These are phyloP conservation scores for Microplitis deprimator DNA, from an alignment of 2,888 invertebrate species.

Conservation along the genomic window DNA sequence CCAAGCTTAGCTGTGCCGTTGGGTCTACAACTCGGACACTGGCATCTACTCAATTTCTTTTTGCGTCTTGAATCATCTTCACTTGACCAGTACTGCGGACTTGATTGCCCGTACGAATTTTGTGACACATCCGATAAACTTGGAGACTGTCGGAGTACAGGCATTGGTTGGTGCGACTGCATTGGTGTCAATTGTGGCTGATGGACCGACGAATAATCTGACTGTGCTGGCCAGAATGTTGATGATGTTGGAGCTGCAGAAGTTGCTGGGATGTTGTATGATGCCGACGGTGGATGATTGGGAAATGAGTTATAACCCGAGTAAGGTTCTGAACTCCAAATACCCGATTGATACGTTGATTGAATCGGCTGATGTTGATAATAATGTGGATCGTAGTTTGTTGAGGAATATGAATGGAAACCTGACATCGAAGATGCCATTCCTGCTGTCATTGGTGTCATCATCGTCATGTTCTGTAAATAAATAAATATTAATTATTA, in stretches of 20 bases:
- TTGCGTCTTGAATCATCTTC: constrained; percentile 54
- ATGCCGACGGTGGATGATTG: constrained; percentile 57
- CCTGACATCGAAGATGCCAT: constrained; percentile 56
- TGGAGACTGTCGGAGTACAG: constrained; percentile 60
- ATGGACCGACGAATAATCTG: constrained; percentile 40
- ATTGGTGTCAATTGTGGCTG: constrained; percentile 52
- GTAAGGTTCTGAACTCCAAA: constrained; percentile 46
- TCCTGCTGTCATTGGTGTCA: constrained; percentile 58
- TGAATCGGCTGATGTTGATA: constrained; percentile 53
- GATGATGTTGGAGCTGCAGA: constrained; percentile 41
- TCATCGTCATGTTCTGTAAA: constrained; percentile 23
- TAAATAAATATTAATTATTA: not conserved
- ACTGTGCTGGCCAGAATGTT: constrained; percentile 51
- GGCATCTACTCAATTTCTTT: constrained; percentile 82
- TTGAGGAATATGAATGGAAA: constrained; percentile 59
- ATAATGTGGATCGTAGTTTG: constrained; percentile 60
- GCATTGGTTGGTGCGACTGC: constrained; percentile 47
- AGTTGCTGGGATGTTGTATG: constrained; percentile 54
- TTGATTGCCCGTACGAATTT: constrained; percentile 56
- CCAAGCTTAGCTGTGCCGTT: constrained; percentile 82
- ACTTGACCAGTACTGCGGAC: constrained; percentile 60
- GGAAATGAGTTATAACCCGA: constrained; percentile 52
- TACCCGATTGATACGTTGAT: constrained; percentile 58
- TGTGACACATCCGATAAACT: constrained; percentile 58
- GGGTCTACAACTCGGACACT: constrained; percentile 85